phyloP scores from a whole-genome alignment of 2,797 vertebrate species.

The Hephaestus fuliginosus region DNA sequence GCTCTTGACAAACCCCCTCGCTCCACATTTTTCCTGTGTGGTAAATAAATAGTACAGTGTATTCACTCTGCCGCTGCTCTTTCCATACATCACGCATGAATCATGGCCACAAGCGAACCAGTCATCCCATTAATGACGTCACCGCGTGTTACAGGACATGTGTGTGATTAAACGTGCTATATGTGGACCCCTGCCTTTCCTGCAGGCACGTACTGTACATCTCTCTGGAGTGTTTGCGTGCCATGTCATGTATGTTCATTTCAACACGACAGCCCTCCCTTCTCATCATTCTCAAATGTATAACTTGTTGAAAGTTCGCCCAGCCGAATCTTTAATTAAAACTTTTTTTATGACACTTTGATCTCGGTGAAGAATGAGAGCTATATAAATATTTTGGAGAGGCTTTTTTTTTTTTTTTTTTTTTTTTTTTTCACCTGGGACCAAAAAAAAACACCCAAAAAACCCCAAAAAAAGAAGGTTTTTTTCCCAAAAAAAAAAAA shows the following conservation, averaged over 20 bases:
- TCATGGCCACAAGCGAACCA: constrained; percentile 14
- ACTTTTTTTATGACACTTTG: constrained; percentile 18
- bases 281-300: no score
- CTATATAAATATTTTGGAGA: neutral
- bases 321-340: constrained; percentile 9
- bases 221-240: constrained; percentile 6
- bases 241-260: neutral
- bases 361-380: constrained; percentile 9
- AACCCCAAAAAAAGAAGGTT: no score
- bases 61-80: neutral
- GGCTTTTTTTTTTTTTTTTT: neutral
- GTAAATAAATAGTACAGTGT: neutral
- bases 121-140: neutral
- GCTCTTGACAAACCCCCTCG: no score
- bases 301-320: neutral
- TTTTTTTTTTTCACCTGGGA: no score
- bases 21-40: neutral
- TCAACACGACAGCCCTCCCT: neutral
- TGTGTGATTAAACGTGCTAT: constrained; percentile 45
- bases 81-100: constrained; percentile 26
- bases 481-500: constrained; percentile 30
- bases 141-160: constrained; percentile 11
- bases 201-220: constrained; percentile 20
- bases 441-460: no score
- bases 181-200: constrained; percentile 36